Evolutionary conservation across 2,797 vertebrate genomes (phyloP).

Genomic region (Cirrhinus molitorella): DNA sequence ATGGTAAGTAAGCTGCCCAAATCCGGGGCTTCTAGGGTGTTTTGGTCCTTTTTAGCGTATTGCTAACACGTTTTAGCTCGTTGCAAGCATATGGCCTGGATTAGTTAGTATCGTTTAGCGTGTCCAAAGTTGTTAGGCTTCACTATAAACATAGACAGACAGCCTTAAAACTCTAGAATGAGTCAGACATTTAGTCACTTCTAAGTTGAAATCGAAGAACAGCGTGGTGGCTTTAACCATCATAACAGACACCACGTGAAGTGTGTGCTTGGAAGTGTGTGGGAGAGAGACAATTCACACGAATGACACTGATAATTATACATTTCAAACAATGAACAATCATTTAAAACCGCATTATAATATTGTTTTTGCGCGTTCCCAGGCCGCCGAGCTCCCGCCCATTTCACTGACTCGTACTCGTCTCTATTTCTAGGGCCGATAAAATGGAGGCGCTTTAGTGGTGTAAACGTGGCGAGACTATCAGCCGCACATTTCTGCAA

Average conservation of each 20-base stretch:
- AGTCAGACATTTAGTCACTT: background rate
- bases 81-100: no score
- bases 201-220: background rate
- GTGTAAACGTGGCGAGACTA: constrained; percentile 15
- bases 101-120: background rate
- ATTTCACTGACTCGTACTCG: background rate
- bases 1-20: no score
- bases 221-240: background rate
- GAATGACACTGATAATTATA: background rate
- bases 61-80: background rate
- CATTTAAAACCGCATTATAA: background rate
- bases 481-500: no score
- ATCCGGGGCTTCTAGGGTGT: no score
- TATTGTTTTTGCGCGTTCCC: background rate
- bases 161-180: background rate
- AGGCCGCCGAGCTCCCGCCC: background rate
- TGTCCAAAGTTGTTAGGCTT: background rate
- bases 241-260: background rate
- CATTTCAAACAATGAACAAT: background rate
- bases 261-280: fast-evolving
- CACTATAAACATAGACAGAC: background rate
- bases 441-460: constrained; percentile 2
- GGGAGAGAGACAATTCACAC: no score
- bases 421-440: background rate
- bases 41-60: background rate